phyloP scores from a whole-genome alignment of 2,888 invertebrate species.

The Tineola bisselliella region DNA sequence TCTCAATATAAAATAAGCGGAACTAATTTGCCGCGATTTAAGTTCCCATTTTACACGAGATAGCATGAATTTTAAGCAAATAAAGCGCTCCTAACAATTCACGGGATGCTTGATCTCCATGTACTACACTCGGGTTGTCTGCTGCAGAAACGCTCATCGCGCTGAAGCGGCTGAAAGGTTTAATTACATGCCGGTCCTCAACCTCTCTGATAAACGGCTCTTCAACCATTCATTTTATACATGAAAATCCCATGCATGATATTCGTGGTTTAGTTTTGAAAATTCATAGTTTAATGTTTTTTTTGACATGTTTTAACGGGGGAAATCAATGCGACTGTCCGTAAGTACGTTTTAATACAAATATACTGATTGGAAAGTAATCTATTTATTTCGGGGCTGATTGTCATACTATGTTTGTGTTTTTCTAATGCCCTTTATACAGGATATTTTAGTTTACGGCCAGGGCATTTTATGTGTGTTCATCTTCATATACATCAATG shows the following conservation, averaged over 20 bases:
- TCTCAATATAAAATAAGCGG: not conserved
- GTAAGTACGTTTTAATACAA: too few species aligned
- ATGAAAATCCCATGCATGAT: not conserved
- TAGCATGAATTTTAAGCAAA: slow-evolving; percentile 2
- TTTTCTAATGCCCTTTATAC: too few species aligned
- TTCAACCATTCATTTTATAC: slow-evolving; percentile 4
- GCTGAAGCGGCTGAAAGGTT: slow-evolving; percentile 13
- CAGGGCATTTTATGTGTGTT: too few species aligned
- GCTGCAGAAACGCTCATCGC: slow-evolving; percentile 6
- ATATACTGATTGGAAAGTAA: too few species aligned
- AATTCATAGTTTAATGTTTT: not conserved
- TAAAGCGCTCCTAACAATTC: slow-evolving; percentile 5
- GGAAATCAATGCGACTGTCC: too few species aligned
- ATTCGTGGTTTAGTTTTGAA: not conserved
- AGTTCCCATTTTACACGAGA: not conserved
- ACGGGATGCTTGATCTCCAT: slow-evolving; percentile 6
- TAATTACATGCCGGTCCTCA: slow-evolving; percentile 9
- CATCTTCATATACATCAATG: too few species aligned
- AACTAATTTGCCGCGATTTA: not conserved
- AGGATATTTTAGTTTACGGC: too few species aligned
- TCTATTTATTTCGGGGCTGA: too few species aligned
- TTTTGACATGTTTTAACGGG: too few species aligned
- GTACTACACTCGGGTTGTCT: slow-evolving; percentile 7
- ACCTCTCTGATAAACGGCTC: slow-evolving; percentile 10
- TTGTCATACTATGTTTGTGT: too few species aligned